phyloP scores from a whole-genome alignment of 1,140 invertebrate species.

The Euborellia annulipes region DNA sequence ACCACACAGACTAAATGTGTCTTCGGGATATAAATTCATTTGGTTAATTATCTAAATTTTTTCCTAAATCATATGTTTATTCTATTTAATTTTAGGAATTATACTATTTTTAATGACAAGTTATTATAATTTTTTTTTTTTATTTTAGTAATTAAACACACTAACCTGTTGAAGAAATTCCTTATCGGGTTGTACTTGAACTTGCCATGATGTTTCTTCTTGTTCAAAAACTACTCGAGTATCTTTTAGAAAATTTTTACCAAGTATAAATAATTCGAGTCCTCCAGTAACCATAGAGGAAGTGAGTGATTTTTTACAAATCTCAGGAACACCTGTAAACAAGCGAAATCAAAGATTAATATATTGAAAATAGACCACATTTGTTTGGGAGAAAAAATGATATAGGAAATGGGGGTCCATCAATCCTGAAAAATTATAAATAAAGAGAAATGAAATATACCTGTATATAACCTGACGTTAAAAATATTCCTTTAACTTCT shows the following conservation, averaged over 20 bases:
- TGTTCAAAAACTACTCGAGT: slow-evolving; percentile 67
- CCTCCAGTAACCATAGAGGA: slow-evolving; percentile 66
- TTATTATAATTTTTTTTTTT: slow-evolving; percentile 6
- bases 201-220: slow-evolving; percentile 47
- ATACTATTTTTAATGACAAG: too few species aligned
- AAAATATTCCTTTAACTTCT: too few species aligned
- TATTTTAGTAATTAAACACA: slow-evolving; percentile 2
- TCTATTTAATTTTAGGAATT: too few species aligned
- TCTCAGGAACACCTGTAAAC: slow-evolving; percentile 88
- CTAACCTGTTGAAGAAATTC: slow-evolving; percentile 64
- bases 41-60: too few species aligned
- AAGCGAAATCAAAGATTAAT: slow-evolving; percentile 22
- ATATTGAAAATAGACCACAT: too few species aligned
- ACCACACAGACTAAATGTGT: slow-evolving; percentile 87
- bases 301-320: slow-evolving; percentile 78
- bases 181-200: slow-evolving; percentile 60
- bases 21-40: slow-evolving; percentile 38
- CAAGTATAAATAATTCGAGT: slow-evolving; percentile 83
- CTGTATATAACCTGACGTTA: too few species aligned
- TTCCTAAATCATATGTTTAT: too few species aligned
- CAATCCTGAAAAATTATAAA: background rate
- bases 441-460: too few species aligned
- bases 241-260: slow-evolving; percentile 94
- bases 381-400: too few species aligned
- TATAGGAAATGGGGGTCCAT: too few species aligned